These are phyloP conservation scores for Tetraneura akinire DNA, from an alignment of 1,140 invertebrate genomes.

Conservation along the genomic window DNA sequence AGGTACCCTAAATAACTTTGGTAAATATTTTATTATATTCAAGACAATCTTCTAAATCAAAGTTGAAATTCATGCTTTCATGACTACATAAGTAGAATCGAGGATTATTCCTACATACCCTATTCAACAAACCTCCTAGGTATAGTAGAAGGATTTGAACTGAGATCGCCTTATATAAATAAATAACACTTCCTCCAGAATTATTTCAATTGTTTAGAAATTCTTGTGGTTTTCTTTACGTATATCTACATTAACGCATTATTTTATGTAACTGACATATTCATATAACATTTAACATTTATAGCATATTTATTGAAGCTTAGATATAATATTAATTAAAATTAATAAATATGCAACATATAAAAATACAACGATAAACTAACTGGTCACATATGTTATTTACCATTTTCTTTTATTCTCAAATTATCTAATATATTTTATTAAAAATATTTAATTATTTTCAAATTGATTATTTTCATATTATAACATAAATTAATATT, in stretches of 20 bases:
- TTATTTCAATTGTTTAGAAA: neutral
- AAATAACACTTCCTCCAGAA: constrained; percentile 21
- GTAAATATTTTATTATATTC: constrained; percentile 26
- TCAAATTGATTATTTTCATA: too few relatives aligned
- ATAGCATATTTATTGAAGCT: too few relatives aligned
- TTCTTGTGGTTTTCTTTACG: neutral
- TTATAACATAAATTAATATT: too few relatives aligned
- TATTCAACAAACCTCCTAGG: constrained; percentile 24
- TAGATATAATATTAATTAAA: too few relatives aligned
- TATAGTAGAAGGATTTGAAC: neutral
- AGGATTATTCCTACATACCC: constrained; percentile 10
- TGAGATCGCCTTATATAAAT: constrained; percentile 29
- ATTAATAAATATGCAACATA: too few relatives aligned
- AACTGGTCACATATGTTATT: too few relatives aligned
- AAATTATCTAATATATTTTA: too few relatives aligned
- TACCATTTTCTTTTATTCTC: too few relatives aligned
- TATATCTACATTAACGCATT: neutral
- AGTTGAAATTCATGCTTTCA: constrained; percentile 25
- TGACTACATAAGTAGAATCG: constrained; percentile 27
- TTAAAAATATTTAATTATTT: too few relatives aligned
- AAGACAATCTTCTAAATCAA: constrained; percentile 34
- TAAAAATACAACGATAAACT: too few relatives aligned
- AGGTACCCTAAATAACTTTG: neutral
- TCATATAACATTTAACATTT: too few relatives aligned
- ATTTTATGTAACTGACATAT: neutral